Conservation (phyloP, 2,797 vertebrate genomes). For the Sardinella longiceps region DNA sequence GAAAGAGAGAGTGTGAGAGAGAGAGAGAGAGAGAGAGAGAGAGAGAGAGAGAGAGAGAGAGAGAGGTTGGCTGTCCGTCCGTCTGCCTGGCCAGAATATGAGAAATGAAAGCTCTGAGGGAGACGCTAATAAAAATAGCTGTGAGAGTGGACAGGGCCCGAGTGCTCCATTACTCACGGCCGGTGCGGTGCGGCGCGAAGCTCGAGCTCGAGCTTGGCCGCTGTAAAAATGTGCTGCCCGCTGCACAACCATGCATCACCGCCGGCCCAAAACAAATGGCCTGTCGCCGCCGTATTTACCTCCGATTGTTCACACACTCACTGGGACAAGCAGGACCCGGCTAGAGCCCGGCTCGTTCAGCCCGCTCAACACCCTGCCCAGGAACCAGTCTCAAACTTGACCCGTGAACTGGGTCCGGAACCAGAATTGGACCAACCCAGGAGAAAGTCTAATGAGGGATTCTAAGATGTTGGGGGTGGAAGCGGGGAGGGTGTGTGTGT, state of each 20-base stretch:
- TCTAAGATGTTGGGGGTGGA: not conserved
- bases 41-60: constrained; percentile 20
- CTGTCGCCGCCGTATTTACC: constrained; percentile 81
- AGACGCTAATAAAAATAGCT: constrained; percentile 86
- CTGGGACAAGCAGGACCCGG: constrained; percentile 63
- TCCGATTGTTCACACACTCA: constrained; percentile 84
- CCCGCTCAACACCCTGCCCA: not conserved
- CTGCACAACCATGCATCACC: constrained; percentile 87
- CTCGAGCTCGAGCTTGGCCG: constrained; percentile 70
- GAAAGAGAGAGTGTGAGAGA: not conserved
- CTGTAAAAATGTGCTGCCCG: constrained; percentile 86
- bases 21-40: not conserved
- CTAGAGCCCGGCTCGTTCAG: not conserved
- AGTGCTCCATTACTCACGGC: constrained; percentile 84
- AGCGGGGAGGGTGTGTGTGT: not conserved
- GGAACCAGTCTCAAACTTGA: not conserved
- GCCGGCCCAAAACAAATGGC: constrained; percentile 79
- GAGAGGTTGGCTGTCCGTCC: constrained; percentile 22
- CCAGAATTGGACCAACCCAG: not conserved
- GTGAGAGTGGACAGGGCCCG: constrained; percentile 79
- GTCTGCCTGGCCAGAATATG: constrained; percentile 61
- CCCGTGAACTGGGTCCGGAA: not conserved
- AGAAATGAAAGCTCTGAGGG: constrained; percentile 82
- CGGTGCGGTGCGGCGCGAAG: constrained; percentile 80
- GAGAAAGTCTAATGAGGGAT: not conserved